Percentiles rank a stretch among this genome's conserved stretches.
These are phyloP conservation scores for Amphipoea oculea DNA, from an alignment of 2,888 invertebrate genomes.

Conservation along the genomic window DNA sequence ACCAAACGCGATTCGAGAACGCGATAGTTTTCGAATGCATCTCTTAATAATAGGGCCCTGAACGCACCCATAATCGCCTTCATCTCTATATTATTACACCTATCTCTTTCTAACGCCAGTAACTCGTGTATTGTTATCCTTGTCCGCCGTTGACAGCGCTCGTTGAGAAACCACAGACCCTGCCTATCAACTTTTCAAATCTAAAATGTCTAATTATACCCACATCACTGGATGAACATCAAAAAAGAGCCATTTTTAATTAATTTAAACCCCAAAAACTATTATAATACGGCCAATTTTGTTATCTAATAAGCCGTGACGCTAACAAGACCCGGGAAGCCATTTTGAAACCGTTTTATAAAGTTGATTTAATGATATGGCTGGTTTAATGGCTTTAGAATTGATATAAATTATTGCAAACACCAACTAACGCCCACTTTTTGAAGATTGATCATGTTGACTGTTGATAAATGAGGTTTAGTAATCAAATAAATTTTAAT, in stretches of 20 bases:
- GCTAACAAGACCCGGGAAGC: conserved; percentile 84
- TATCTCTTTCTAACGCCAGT: conserved; percentile 72
- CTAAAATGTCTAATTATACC: conserved; percentile 90
- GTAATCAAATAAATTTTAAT: conserved; percentile 62
- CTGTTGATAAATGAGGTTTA: conserved; percentile 59
- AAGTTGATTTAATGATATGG: conserved; percentile 73
- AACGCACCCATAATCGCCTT: conserved; percentile 82
- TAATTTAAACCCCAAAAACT: conserved; percentile 89
- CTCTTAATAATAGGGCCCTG: conserved; percentile 86
- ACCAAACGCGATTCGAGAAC: conserved; percentile 84
- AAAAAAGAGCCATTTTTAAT: conserved; percentile 88
- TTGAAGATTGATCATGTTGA: conserved; percentile 67
- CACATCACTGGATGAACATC: conserved; percentile 87
- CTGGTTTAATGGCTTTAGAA: conserved; percentile 75
- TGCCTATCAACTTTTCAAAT: conserved; percentile 86
- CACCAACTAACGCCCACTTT: conserved; percentile 68
- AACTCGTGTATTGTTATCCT: conserved; percentile 69
- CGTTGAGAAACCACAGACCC: conserved; percentile 82
- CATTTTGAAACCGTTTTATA: conserved; percentile 84
- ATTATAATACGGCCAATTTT: conserved; percentile 89
- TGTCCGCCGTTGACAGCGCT: conserved; percentile 83
- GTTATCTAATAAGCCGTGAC: conserved; percentile 89
- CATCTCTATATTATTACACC: conserved; percentile 77
- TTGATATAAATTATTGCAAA: conserved; percentile 82
- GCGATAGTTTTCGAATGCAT: conserved; percentile 86